These are phyloP conservation scores for Synanthedon andrenaeformis DNA, from an alignment of 2,888 invertebrate genomes.

Conservation along the genomic window DNA sequence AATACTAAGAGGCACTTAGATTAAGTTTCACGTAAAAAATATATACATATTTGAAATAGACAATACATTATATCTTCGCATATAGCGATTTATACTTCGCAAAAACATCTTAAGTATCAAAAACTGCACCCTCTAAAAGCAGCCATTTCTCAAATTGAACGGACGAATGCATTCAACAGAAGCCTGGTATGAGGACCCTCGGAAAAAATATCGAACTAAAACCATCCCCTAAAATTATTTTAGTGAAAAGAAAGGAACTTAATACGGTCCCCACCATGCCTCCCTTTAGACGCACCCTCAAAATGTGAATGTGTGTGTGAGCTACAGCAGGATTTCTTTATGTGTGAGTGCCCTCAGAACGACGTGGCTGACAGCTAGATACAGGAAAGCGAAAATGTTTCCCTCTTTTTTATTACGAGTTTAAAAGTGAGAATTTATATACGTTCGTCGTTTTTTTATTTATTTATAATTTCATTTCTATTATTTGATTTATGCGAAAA, in stretches of 20 bases:
- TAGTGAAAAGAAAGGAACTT: slow-evolving; percentile 71
- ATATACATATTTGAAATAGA: slow-evolving; percentile 5
- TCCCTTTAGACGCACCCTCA: slow-evolving; percentile 51
- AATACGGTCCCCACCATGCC: slow-evolving; percentile 67
- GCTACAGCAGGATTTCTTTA: slow-evolving; percentile 14
- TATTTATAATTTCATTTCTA: not conserved
- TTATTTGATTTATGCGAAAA: too few species aligned
- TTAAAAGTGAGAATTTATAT: not conserved
- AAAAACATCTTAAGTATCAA: slow-evolving; percentile 36
- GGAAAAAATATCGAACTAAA: slow-evolving; percentile 67
- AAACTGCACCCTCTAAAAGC: slow-evolving; percentile 24
- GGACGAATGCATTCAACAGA: slow-evolving; percentile 45
- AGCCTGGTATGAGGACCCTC: slow-evolving; percentile 38
- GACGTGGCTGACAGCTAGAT: slow-evolving; percentile 48
- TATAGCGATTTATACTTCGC: too few species aligned
- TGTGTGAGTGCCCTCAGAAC: slow-evolving; percentile 55
- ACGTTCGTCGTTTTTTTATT: not conserved
- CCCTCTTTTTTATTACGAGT: too few species aligned
- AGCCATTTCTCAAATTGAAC: slow-evolving; percentile 61
- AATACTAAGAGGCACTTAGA: not conserved
- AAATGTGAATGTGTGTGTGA: slow-evolving; percentile 20
- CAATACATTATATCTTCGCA: slow-evolving; percentile 17
- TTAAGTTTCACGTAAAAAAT: slow-evolving; percentile 1
- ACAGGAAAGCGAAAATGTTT: slow-evolving; percentile 26
- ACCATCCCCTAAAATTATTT: slow-evolving; percentile 70